Conservation (phyloP, 2,797 vertebrate species). For the Ibycter americanus region DNA sequence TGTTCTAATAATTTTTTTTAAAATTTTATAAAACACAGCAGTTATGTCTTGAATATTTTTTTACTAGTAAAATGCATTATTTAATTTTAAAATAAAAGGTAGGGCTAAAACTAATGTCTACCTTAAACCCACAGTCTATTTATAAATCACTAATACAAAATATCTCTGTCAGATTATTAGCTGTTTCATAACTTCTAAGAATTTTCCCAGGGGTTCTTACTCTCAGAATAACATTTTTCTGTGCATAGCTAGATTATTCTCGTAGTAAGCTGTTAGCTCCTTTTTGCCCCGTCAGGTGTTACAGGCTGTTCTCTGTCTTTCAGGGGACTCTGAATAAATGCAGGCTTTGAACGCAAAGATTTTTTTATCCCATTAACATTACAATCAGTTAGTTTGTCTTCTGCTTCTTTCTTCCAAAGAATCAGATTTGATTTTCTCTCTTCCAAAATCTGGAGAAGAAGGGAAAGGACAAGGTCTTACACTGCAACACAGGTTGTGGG, state of each 20-base stretch:
- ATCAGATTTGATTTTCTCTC: background rate
- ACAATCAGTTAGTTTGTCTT: background rate
- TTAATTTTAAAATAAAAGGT: background rate
- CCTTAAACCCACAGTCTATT: background rate
- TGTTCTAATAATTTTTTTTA: background rate
- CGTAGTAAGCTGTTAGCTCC: background rate
- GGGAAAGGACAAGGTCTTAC: background rate
- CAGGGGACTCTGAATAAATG: background rate
- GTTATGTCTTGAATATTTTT: background rate
- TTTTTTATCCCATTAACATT: background rate
- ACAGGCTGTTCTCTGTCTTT: background rate
- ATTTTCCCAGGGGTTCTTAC: background rate
- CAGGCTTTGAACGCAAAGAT: background rate
- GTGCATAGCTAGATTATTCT: background rate
- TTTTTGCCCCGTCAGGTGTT: background rate
- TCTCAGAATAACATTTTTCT: background rate
- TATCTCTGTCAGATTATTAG: background rate
- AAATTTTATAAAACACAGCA: background rate
- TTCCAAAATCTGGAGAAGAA: background rate
- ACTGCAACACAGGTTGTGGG: background rate
- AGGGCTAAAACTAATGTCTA: background rate
- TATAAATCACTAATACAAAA: background rate
- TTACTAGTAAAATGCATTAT: background rate
- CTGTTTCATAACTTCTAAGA: background rate
- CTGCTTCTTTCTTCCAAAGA: background rate